phyloP scores from a whole-genome alignment of 2,113 vertebrate genomes.

The Perognathus longimembris region DNA sequence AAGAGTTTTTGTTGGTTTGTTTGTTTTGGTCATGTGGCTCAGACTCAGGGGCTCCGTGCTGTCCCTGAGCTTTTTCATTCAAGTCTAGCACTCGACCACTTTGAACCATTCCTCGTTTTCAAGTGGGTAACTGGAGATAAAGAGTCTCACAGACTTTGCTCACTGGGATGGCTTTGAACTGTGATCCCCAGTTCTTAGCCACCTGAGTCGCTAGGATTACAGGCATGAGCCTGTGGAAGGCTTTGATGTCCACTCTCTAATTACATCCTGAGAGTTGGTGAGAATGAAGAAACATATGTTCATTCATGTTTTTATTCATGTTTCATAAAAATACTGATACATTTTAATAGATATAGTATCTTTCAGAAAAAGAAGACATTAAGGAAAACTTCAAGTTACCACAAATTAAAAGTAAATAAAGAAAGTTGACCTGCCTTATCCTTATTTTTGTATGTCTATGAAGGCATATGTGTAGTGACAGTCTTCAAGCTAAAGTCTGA shows the following conservation, averaged over 20 bases:
- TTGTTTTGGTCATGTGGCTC: too few species aligned
- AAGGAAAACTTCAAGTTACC: background rate
- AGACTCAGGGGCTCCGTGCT: too few species aligned
- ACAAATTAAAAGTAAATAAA: slow-evolving; percentile 8
- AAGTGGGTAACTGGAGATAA: too few species aligned
- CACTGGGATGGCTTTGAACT: too few species aligned
- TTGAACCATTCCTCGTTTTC: too few species aligned
- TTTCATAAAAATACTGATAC: background rate
- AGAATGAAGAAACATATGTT: background rate
- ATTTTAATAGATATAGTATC: background rate
- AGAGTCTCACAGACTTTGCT: too few species aligned
- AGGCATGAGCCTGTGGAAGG: too few species aligned
- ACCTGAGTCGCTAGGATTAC: too few species aligned
- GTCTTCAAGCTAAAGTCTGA: slow-evolving; percentile 22
- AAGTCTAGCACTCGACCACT: too few species aligned
- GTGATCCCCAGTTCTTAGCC: too few species aligned
- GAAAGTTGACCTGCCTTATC: background rate
- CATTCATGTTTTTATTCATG: background rate
- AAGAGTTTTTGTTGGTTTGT: background rate
- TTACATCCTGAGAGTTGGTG: background rate
- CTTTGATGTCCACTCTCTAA: background rate
- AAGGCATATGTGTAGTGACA: background rate
- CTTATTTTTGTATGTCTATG: background rate
- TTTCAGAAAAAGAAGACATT: background rate
- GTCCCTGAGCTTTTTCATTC: too few species aligned